phyloP scores from a whole-genome alignment of 2,888 invertebrate species.

The Caenorhabditis angaria region DNA sequence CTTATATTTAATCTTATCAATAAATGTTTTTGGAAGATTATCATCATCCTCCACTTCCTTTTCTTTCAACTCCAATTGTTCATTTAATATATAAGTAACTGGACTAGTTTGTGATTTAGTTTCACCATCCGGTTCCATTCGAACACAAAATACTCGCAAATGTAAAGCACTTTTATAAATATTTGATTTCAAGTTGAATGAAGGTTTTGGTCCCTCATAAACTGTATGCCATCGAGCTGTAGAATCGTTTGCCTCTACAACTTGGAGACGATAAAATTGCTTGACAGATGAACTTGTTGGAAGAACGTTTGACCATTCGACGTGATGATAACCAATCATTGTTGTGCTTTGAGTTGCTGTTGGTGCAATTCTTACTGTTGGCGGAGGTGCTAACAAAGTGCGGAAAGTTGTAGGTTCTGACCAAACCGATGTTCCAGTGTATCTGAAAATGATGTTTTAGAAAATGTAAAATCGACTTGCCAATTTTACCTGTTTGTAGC shows the following conservation, averaged over 20 bases:
- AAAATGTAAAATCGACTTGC: no score
- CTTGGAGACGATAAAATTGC: conserved; percentile 28
- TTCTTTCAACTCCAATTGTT: conserved; percentile 8
- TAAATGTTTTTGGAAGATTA: not conserved
- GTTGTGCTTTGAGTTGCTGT: conserved; percentile 74
- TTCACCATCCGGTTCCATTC: conserved; percentile 21
- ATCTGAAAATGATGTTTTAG: conserved; percentile 75
- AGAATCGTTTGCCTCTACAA: conserved; percentile 18
- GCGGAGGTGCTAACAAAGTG: conserved; percentile 84
- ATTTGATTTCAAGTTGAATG: conserved; percentile 78
- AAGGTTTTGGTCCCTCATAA: conserved; percentile 74
- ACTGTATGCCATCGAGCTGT: conserved; percentile 62
- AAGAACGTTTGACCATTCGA: conserved; percentile 48
- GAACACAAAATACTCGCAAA: conserved; percentile 33
- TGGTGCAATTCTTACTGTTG: conserved; percentile 80
- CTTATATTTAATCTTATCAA: not conserved
- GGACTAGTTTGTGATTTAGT: conserved; percentile 40
- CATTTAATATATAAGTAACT: conserved; percentile 40
- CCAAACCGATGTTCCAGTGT: conserved; percentile 79
- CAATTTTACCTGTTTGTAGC: conserved; percentile 78
- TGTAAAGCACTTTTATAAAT: conserved; percentile 66
- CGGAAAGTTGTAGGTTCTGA: conserved; percentile 80
- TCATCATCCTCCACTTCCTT: not conserved
- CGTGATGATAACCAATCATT: conserved; percentile 23
- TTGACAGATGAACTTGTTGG: conserved; percentile 13